These are phyloP conservation scores for Phainopepla nitens DNA, from an alignment of 2,113 vertebrate species.

Conservation along the genomic window DNA sequence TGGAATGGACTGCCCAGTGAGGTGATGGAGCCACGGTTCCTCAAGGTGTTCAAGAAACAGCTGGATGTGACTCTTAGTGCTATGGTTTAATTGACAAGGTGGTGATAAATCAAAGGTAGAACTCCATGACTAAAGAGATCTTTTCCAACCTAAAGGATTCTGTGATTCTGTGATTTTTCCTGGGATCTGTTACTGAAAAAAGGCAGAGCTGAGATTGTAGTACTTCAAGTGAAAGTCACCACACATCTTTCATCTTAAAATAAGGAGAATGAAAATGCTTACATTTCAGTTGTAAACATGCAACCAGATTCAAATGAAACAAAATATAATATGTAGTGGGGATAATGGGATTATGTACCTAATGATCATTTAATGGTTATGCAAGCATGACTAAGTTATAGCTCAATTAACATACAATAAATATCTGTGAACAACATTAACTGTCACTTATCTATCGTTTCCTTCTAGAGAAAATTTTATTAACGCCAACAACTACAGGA, in stretches of 20 bases:
- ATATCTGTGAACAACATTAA: not conserved
- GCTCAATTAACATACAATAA: not conserved
- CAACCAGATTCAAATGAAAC: not conserved
- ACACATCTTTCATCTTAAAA: not conserved
- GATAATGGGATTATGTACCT: not conserved
- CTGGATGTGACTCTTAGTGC: not conserved
- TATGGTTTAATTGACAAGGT: not conserved
- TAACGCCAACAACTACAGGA: not conserved
- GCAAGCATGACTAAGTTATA: not conserved
- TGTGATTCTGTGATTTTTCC: not conserved
- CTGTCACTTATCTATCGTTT: not conserved
- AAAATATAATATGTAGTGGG: not conserved
- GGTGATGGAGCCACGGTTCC: not conserved
- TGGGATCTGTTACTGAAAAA: not conserved
- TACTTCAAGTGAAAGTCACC: not conserved
- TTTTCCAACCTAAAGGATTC: not conserved
- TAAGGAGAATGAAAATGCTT: not conserved
- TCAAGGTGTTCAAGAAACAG: not conserved
- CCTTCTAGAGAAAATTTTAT: not conserved
- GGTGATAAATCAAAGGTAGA: not conserved
- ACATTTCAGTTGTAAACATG: not conserved
- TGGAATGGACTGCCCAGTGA: not conserved
- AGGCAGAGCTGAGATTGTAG: not conserved
- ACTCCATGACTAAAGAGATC: not conserved
- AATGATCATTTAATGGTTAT: not conserved